Evolutionary conservation across 2,797 vertebrate genomes (phyloP).

Genomic region (Gambelia wislizenii): DNA sequence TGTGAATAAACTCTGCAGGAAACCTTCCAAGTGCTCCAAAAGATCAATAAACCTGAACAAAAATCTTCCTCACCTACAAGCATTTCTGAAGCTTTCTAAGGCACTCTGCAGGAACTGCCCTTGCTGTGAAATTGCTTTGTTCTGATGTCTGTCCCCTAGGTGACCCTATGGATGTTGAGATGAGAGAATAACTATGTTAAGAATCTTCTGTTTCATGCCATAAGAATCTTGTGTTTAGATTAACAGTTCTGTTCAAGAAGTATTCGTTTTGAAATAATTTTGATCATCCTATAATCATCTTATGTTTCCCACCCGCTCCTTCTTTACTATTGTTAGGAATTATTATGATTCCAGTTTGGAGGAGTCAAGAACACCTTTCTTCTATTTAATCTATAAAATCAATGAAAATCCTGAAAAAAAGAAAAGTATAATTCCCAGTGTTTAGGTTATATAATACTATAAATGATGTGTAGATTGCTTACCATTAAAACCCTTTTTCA

Average conservation of each 20-base stretch:
- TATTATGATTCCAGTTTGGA: neutral
- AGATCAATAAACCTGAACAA: neutral
- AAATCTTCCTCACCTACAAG: conserved; percentile 86
- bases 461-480: neutral
- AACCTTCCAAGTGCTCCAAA: neutral
- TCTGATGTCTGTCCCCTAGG: conserved; percentile 55
- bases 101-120: conserved; percentile 83
- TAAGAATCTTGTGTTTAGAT: neutral
- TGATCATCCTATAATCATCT: neutral
- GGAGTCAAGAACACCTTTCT: neutral
- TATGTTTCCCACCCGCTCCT: neutral
- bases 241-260: conserved; percentile 7
- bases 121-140: conserved; percentile 72
- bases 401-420: neutral
- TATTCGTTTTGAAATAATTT: neutral
- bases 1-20: conserved; percentile 3
- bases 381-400: neutral
- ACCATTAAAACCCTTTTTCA: neutral
- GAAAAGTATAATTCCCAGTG: neutral
- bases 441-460: neutral
- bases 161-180: conserved; percentile 62
- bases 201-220: neutral
- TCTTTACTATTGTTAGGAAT: neutral
- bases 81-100: conserved; percentile 87
- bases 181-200: conserved; percentile 48